These are phyloP conservation scores for Corbicula japonica DNA, from an alignment of 2,888 invertebrate genomes.

Conservation along the genomic window DNA sequence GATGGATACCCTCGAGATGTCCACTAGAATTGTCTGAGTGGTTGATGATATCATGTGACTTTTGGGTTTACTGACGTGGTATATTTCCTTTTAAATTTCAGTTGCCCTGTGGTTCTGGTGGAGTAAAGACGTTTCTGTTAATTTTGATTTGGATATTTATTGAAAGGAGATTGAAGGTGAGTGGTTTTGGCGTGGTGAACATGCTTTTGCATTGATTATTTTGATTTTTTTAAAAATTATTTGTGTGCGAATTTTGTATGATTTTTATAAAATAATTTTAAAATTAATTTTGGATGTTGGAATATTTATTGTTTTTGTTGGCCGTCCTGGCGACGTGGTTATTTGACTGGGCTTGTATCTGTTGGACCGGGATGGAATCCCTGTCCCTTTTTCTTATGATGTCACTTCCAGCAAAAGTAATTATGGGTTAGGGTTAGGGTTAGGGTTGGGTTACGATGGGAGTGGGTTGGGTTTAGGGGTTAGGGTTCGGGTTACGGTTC, in stretches of 20 bases:
- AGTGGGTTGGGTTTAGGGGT: constrained; percentile 73
- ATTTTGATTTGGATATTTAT: constrained; percentile 20
- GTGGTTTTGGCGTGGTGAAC: constrained; percentile 9
- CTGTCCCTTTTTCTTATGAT: not conserved
- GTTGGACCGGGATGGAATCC: constrained; percentile 3
- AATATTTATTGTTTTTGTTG: constrained; percentile 1
- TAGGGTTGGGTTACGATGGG: constrained; percentile 47
- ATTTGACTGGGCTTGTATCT: not conserved
- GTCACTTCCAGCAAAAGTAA: too few species aligned
- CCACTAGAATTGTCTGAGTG: constrained; percentile 49
- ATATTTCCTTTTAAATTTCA: constrained; percentile 59
- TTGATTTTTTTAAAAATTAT: too few species aligned
- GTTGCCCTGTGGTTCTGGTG: constrained; percentile 55
- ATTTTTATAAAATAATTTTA: not conserved
- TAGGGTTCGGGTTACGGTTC: constrained; percentile 74
- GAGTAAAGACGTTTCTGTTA: constrained; percentile 52
- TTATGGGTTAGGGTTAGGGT: constrained; percentile 43
- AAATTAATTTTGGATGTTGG: not conserved
- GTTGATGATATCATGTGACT: too few species aligned
- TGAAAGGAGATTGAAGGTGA: constrained; percentile 9
- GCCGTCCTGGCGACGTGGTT: not conserved
- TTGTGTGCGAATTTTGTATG: constrained; percentile 2
- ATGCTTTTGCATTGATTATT: not conserved
- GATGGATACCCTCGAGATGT: constrained; percentile 36
- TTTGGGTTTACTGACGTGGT: constrained; percentile 53